phyloP scores from a whole-genome alignment of 2,113 vertebrate genomes.

The Bos indicus region DNA sequence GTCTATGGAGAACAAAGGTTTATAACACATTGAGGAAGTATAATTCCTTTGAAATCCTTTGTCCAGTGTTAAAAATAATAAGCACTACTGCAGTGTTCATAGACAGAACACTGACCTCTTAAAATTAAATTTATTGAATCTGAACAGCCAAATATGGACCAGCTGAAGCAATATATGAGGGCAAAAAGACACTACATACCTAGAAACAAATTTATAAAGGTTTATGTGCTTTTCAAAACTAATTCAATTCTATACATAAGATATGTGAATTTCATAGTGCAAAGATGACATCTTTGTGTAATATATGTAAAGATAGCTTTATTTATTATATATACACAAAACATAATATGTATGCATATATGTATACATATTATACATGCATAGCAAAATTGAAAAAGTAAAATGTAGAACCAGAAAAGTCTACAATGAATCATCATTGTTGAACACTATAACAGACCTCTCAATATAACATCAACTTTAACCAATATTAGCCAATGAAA shows the following conservation, averaged over 20 bases:
- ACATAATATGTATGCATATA: neutral
- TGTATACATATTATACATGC: neutral
- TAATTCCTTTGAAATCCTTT: neutral
- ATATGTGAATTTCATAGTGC: neutral
- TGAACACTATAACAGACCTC: neutral
- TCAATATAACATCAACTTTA: neutral
- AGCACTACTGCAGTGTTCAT: neutral
- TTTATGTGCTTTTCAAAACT: neutral
- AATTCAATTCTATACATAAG: neutral
- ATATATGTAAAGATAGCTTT: neutral
- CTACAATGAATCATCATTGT: neutral
- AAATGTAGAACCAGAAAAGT: neutral
- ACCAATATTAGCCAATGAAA: neutral
- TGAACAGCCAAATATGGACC: neutral
- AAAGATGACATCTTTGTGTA: neutral
- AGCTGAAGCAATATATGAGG: neutral
- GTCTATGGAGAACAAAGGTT: neutral
- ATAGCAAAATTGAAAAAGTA: neutral
- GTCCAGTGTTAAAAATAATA: neutral
- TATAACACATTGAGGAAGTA: neutral
- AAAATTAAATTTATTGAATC: neutral
- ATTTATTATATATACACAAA: neutral
- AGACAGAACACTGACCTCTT: neutral
- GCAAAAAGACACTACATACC: neutral
- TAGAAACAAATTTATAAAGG: neutral